Conservation (phyloP, 2,113 vertebrate species). For the Puma concolor region DNA sequence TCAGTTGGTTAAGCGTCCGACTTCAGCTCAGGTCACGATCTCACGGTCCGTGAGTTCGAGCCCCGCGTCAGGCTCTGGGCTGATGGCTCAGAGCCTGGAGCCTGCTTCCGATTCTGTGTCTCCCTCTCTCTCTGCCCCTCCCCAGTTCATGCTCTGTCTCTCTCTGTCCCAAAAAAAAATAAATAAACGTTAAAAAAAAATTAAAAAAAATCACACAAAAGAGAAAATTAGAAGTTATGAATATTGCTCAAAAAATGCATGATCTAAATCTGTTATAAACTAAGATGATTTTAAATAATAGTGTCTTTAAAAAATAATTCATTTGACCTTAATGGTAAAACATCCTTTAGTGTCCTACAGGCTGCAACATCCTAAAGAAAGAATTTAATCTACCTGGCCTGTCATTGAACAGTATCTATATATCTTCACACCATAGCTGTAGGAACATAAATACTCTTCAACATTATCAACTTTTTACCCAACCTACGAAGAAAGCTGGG, state of each 20-base stretch:
- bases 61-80: too few relatives aligned
- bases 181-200: too few relatives aligned
- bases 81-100: too few relatives aligned
- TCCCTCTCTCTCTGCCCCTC: too few relatives aligned
- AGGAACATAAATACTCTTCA: neutral
- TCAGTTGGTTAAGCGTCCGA: too few relatives aligned
- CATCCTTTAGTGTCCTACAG: neutral
- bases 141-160: too few relatives aligned
- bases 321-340: neutral
- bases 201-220: neutral
- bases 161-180: too few relatives aligned
- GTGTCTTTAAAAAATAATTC: neutral
- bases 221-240: neutral
- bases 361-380: neutral
- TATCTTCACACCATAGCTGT: neutral
- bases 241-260: neutral
- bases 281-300: neutral
- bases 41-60: too few relatives aligned
- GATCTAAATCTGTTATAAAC: neutral
- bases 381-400: neutral
- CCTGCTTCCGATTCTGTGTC: too few relatives aligned
- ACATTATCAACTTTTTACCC: neutral
- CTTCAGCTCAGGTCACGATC: too few relatives aligned
- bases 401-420: neutral
- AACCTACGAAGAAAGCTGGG: neutral